Evolutionary conservation across 1,140 invertebrate species (phyloP), one percentile per base, ranked within the genome.

Genomic region (Arion vulgaris): DNA sequence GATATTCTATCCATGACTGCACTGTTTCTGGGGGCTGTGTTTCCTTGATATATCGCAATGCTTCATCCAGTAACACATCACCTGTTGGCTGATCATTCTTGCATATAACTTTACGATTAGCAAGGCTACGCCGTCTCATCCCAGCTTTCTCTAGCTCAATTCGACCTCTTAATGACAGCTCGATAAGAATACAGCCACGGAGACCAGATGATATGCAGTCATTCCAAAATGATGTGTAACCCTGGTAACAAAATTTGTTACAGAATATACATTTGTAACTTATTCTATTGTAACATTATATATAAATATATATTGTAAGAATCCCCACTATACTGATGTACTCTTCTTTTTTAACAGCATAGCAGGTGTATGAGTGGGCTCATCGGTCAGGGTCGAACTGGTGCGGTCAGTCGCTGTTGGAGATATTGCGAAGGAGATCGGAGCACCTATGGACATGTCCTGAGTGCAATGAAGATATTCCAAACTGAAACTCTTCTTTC

Each of bases 211-310:
- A 99, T 94, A 99, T 99, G 93, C 98, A 99, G 93, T 99, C 99
- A 94, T 99, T 99, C 99, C 99, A 99, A 93, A 99, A 99, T 62
- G 98, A 99, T 90, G 98, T 99, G 93, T 99, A 99, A 84, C 98
- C 98, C 98, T 99, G 91, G 81, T 87, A 90, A 88, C 83, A 82
- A 73, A 84, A 57, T 17, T 11, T 38, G 39, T 72, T 41, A 28
- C 26, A 26, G 15, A 57, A 57, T 0, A 66, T 5, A 9, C 7
- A 66, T 66, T n/a, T 32, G 62, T 66, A 66, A 28, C n/a, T 66
- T 45, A 66, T 66, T 66, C 32, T n/a, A n/a, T n/a, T n/a, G n/a
- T n/a, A n/a, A n/a, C n/a, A n/a, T n/a, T n/a, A n/a, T n/a, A n/a
- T n/a, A n/a, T n/a, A n/a, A n/a, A n/a, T n/a, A n/a, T n/a, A n/a